A percentile compares a stretch with the other conserved stretches of the same genome.
These are phyloP conservation scores for Sebastes oblongus DNA, from an alignment of 2,797 vertebrate species.

Conservation along the genomic window DNA sequence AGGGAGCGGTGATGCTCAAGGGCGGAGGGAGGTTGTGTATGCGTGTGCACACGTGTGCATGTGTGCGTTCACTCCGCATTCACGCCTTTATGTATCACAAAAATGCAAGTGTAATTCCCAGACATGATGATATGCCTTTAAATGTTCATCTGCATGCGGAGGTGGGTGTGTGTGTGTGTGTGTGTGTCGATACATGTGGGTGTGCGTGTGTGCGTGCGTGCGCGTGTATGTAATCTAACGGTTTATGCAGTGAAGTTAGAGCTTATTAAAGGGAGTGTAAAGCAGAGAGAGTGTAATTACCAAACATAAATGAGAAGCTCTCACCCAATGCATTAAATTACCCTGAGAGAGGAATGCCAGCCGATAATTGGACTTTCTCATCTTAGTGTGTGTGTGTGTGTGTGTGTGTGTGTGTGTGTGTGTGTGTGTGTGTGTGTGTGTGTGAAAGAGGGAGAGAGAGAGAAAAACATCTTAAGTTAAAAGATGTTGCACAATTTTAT, in stretches of 20 bases:
- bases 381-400: slow-evolving; percentile 34
- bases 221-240: slow-evolving; percentile 57
- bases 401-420: neutral
- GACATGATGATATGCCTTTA: slow-evolving; percentile 43
- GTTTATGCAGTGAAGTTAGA: slow-evolving; percentile 79
- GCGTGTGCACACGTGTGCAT: neutral
- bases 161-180: slow-evolving; percentile 14
- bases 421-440: slow-evolving; percentile 3
- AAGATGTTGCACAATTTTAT: slow-evolving; percentile 38
- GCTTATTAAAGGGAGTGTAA: slow-evolving; percentile 81
- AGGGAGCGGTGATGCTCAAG: neutral
- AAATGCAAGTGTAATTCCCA: slow-evolving; percentile 36
- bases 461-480: slow-evolving; percentile 38
- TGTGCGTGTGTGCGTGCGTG: slow-evolving; percentile 6
- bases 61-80: slow-evolving; percentile 1
- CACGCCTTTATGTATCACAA: slow-evolving; percentile 14
- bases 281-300: slow-evolving; percentile 83
- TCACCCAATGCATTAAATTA: slow-evolving; percentile 82
- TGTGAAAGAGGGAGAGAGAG: neutral
- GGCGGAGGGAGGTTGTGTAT: neutral
- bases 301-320: slow-evolving; percentile 83
- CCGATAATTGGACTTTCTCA: slow-evolving; percentile 82
- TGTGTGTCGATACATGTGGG: neutral
- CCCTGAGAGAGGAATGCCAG: slow-evolving; percentile 77
- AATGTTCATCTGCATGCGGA: slow-evolving; percentile 56